Base-by-base conservation (phyloP, 2,797 vertebrate genomes). In the Spizella passerina region DNA sequence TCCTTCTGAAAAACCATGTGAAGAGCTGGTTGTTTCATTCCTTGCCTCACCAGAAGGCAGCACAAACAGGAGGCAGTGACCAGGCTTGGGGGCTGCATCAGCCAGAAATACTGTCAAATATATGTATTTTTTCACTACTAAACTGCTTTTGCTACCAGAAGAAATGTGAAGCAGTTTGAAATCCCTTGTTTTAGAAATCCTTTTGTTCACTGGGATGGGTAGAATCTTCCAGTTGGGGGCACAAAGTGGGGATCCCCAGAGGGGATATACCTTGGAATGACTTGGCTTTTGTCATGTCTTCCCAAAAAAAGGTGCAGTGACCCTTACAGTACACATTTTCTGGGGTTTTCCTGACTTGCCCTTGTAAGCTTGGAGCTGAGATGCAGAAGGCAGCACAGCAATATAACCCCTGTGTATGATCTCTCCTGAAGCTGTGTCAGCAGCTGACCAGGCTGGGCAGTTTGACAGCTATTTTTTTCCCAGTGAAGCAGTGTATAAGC, bases 401-500 rank as follows among this genome's bases (percentile, higher is more conserved):
- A 47, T 50, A 76, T 43, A 93, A 76, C 15, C 24, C 39, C 17
- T 63, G 50, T 66, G 77, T 6, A 64, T 66, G 63, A 76, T 88
- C 53, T 81, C 39, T 80, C 50, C 36, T 57, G 84, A 66, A 70
- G 86, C 75, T 71, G 50, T 3, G 21, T 79, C 73, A 90, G 83
- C 86, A 88, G 78, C 68, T 95, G 92, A 79, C 73, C 38, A 72
- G 52, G 60, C 91, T 93, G 56, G 49, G 78, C 78, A 92, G 38
- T 85, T 80, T 86, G 75, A 68, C 91, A 90, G 47, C 90, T 90
- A 3, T 69, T 95, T 92, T 90, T 90, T 82, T 70, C 72, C 32
- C 26, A 4, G 38, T 36, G 44, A 71, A 78, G 49, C 75, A 64
- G 9, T 22, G 43, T 53, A 23, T 44, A 29, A 68, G 61, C 64